Percentiles rank a stretch among this genome's conserved stretches.
phyloP scores from a whole-genome alignment of 2,888 invertebrate genomes.

The Opisthograptis luteolata region DNA sequence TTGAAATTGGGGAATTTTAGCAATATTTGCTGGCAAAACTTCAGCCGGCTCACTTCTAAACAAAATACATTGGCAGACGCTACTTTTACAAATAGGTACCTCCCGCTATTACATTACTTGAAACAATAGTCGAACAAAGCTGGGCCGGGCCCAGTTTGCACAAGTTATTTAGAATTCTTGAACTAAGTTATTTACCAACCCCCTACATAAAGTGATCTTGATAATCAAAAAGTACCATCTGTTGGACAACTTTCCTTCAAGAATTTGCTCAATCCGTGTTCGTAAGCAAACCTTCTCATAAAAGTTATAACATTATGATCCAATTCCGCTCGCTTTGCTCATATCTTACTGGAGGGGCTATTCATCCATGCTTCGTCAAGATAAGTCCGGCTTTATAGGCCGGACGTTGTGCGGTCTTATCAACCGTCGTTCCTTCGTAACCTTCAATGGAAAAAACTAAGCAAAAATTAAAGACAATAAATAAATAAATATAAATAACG shows the following conservation, averaged over 20 bases:
- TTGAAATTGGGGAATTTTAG: no score
- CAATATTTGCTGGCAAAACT: neutral
- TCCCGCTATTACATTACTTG: constrained; percentile 1
- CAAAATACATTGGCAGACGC: constrained; percentile 1
- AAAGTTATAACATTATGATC: neutral
- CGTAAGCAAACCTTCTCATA: neutral
- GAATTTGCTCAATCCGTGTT: neutral
- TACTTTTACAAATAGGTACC: neutral
- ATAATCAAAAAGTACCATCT: constrained; percentile 4
- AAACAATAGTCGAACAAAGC: constrained; percentile 2
- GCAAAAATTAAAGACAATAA: no score
- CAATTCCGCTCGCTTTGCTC: neutral
- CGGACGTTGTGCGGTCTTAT: no score
- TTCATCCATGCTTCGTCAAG: no score
- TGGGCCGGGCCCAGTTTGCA: neutral
- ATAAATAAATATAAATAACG: no score
- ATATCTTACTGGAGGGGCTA: no score
- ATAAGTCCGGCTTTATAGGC: no score
- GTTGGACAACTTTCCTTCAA: neutral
- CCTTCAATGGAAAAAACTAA: no score
- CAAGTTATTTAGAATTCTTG: constrained; percentile 6
- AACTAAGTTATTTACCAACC: constrained; percentile 1
- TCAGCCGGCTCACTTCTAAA: neutral
- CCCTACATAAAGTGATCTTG: constrained; percentile 1
- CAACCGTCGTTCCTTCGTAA: no score